Base-by-base conservation (phyloP, 1,140 invertebrate genomes). In the Caenorhabditis brenneri region DNA sequence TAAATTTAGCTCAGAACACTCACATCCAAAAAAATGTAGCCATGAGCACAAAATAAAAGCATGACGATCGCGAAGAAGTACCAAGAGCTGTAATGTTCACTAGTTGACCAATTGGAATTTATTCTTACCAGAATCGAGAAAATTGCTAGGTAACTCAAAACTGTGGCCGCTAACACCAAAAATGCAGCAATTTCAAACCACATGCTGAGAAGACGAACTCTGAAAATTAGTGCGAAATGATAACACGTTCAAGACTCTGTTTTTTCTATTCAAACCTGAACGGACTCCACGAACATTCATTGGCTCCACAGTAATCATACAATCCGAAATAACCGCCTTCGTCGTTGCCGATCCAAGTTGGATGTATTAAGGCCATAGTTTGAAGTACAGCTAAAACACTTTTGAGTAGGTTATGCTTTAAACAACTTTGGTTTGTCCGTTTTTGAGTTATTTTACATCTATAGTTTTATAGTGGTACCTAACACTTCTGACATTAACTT, bases 21-120 rank as follows among this genome's bases (percentile, higher is more conserved):
- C 33, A 87, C 86, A 86, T 12, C 81, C 65, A 29, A 86, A 84
- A 15, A 87, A 74, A 42, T 87, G 86, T 49, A 87, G 79, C 86
- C 86, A 87, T 1, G 85, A 86, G 22, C 74, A 84, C 2, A 80
- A 29, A 7, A 80, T 53, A 49, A 84, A 83, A 6, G 85, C 86
- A 36, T 84, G 33, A 48, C 79, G 55, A 49, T 86, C 85, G 33
- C 85, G 81, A 53, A 86, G 79, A 19, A 87, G 49, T n/a, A 87
- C 74, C 7, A 86, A 78, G 24, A 87, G 46, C 85, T 86, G 78
- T 36, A 85, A 81, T 27, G 1, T 46, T 9, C 15, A 39, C 36
- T 84, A 7, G 48, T 29, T 24, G 6, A 0, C 2, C 16, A 22
- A n/a, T 42, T 58, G 12, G 16, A 39, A 74, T 6, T 1, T 24